A percentile compares a stretch with the other conserved stretches of the same genome.
Conservation (phyloP, 2,113 vertebrate species). For the Cervus canadensis region DNA sequence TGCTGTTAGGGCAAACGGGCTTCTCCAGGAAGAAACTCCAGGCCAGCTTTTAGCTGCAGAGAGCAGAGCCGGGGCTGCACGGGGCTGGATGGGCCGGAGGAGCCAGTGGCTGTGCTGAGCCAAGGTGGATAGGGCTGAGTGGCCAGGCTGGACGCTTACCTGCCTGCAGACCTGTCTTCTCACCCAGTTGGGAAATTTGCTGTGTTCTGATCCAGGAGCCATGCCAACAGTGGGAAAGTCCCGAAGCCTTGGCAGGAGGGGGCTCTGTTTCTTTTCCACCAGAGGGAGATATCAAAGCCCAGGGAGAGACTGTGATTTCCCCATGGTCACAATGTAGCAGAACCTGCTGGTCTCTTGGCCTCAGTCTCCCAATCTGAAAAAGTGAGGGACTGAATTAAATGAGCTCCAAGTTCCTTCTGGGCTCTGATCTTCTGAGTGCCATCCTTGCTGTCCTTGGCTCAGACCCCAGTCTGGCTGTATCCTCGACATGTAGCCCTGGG, state of each 20-base stretch:
- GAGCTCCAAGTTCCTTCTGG: not conserved
- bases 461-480: not conserved
- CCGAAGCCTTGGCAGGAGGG: not conserved
- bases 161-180: not conserved
- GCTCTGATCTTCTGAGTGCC: not conserved
- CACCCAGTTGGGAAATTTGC: not conserved
- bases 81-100: no score
- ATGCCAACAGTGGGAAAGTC: not conserved
- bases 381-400: not conserved
- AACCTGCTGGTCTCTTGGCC: not conserved
- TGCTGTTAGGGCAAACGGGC: not conserved
- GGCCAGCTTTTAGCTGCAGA: not conserved
- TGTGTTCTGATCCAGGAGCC: not conserved
- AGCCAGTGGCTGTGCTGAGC: not conserved
- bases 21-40: not conserved
- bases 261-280: not conserved
- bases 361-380: not conserved
- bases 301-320: not conserved
- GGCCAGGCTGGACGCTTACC: accelerated
- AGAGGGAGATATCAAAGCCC: not conserved
- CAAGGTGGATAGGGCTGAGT: not conserved
- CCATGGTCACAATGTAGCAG: not conserved
- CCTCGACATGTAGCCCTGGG: no score
- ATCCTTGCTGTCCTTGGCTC: not conserved
- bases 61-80: not conserved